These are phyloP conservation scores for Eurypyga helias DNA, from an alignment of 2,113 vertebrate species.

Conservation along the genomic window DNA sequence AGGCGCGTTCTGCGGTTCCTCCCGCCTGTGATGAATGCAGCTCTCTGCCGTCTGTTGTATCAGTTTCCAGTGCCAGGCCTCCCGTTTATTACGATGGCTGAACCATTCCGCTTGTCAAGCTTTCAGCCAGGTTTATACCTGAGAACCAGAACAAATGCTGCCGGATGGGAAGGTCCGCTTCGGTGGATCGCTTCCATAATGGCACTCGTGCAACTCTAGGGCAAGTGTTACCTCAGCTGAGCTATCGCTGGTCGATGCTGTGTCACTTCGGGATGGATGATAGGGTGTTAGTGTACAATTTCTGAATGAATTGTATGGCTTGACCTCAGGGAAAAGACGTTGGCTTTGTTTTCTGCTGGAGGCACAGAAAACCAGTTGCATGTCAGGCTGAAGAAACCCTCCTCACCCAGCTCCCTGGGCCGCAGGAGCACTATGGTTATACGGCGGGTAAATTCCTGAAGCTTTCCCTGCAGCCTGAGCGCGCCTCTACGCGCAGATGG, in stretches of 20 bases:
- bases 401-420: not conserved
- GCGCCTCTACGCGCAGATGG: not conserved
- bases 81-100: not conserved
- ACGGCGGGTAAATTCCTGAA: not conserved
- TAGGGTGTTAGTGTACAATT: not conserved
- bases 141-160: not conserved
- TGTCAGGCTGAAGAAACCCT: not conserved
- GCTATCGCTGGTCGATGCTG: not conserved
- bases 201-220: not conserved
- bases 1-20: not conserved
- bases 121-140: not conserved
- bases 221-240: not conserved
- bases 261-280: not conserved
- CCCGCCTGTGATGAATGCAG: not conserved
- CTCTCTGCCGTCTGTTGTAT: not conserved
- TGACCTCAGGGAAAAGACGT: not conserved
- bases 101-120: not conserved
- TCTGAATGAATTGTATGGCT: not conserved
- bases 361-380: not conserved
- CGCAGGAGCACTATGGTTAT: not conserved
- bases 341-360: not conserved
- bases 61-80: not conserved
- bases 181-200: not conserved
- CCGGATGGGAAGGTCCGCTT: not conserved
- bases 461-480: not conserved